Evolutionary conservation across 1,140 invertebrate species (phyloP).

Genomic region (Drosophila virilis): DNA sequence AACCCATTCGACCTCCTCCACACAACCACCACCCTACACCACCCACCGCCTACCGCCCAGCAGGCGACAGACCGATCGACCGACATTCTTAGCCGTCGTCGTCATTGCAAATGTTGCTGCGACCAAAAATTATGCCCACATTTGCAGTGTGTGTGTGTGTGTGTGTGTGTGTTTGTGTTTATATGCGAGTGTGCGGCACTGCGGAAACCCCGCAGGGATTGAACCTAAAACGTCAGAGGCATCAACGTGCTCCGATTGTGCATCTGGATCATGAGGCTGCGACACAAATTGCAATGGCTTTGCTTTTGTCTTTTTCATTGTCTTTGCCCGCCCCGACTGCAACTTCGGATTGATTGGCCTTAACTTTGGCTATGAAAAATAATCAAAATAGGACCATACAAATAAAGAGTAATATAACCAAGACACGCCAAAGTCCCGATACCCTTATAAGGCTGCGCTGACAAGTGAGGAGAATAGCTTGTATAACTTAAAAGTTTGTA

Average conservation of each 20-base stretch:
- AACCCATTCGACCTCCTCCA: not conserved
- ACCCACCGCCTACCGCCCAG: constrained; percentile 7
- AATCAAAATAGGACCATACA: no score
- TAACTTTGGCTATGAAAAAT: constrained; percentile 34
- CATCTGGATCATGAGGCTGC: constrained; percentile 64
- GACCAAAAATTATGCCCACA: constrained; percentile 67
- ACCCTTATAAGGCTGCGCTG: no score
- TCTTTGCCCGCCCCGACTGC: not conserved
- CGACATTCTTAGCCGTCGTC: constrained; percentile 65
- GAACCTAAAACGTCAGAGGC: constrained; percentile 79
- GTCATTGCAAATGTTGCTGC: constrained; percentile 73
- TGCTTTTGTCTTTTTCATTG: constrained; percentile 30
- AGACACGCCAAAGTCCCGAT: no score
- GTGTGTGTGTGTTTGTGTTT: constrained; percentile 13
- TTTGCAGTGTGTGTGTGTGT: constrained; percentile 17
- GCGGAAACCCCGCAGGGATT: constrained; percentile 70
- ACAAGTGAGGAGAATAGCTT: no score
- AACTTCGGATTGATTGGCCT: constrained; percentile 37
- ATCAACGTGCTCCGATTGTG: constrained; percentile 75
- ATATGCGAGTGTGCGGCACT: constrained; percentile 30
- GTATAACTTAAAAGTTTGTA: no score
- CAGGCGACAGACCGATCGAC: constrained; percentile 17
- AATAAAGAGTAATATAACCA: no score
- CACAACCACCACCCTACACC: not conserved
- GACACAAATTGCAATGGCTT: constrained; percentile 42